phyloP scores from a whole-genome alignment of 37 sponge, comb jelly and placozoan genomes.

The Oopsacas minuta region DNA sequence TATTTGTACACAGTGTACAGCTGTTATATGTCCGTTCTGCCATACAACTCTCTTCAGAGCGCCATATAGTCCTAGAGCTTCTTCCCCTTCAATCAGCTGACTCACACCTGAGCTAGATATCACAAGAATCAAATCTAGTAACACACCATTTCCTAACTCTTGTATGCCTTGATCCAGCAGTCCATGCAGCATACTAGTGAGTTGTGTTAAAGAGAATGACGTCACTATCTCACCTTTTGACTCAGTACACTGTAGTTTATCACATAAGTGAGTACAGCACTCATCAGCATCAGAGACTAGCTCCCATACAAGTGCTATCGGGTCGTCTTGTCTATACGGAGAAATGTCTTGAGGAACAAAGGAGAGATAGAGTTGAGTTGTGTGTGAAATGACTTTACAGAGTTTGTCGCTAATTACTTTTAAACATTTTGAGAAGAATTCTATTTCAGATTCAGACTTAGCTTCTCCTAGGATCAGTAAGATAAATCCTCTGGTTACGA shows the following conservation, averaged over 20 bases:
- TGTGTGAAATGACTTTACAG: neutral
- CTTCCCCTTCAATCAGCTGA: neutral
- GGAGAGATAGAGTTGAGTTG: neutral
- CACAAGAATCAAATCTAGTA: neutral
- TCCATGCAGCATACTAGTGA: neutral
- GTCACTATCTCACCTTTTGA: neutral
- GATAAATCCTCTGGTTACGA: neutral
- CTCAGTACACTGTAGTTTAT: neutral
- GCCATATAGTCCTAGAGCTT: neutral
- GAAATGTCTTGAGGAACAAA: neutral
- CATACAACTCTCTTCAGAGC: neutral
- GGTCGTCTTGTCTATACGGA: neutral
- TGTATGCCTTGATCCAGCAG: neutral
- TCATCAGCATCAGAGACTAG: neutral
- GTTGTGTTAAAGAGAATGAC: neutral
- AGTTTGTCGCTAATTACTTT: neutral
- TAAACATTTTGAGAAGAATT: neutral
- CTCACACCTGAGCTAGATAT: neutral
- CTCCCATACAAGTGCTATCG: slow-evolving; percentile 3
- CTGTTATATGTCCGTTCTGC: neutral
- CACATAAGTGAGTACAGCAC: neutral
- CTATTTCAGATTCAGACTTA: neutral
- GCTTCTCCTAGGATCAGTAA: neutral
- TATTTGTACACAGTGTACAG: neutral
- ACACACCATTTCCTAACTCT: neutral